Evolutionary conservation across 2,113 vertebrate genomes (phyloP), one percentile per base, ranked within the genome.

Genomic region (Malurus alboscapulatus): DNA sequence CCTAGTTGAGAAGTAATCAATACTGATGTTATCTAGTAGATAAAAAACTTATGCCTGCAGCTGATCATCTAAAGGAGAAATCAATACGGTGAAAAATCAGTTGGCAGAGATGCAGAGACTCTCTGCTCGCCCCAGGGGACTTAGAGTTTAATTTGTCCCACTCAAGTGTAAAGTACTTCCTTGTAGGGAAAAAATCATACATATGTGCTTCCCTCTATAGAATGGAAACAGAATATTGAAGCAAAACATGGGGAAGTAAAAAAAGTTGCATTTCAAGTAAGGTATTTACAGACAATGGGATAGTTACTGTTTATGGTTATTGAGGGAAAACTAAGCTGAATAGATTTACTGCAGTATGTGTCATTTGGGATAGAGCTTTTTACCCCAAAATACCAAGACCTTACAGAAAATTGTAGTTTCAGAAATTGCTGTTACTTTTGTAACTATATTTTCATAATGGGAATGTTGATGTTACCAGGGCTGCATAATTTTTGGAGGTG

Each of bases 21-120:
- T 96, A 87, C 38, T 76, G 74, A 61, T 92, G 78, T 91, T 58
- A 69, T 61, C 76, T 95, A 77, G 47, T 84, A 90, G 24, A 89
- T 54, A 83, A 92, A 88, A 62, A 47, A 67, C 79, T 93, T 74
- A 53, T 6, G 73, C 91, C 36, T 93, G 57, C 51, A 93, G 76
- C 93, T 96, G 92, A 94, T 94, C 42, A 88, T 91, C 50, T 68
- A 67, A 90, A 82, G 86, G 81, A 96, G 63, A 92, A 96, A 94
- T 67, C 79, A 75, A 74, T 95, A 36, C 45, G 20, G 30, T 84
- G 86, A 85, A 93, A 74, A 92, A 94, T 93, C 54, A n/a, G 24
- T 51, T 96, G 54, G 32, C 55, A 58, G 67, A 90, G 67, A 22
- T 59, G 67, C 2, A 19, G 21, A 93, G 30, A 82, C 74, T 50